phyloP scores from a whole-genome alignment of 2,113 vertebrate species.

The Copsychus sechellarum region DNA sequence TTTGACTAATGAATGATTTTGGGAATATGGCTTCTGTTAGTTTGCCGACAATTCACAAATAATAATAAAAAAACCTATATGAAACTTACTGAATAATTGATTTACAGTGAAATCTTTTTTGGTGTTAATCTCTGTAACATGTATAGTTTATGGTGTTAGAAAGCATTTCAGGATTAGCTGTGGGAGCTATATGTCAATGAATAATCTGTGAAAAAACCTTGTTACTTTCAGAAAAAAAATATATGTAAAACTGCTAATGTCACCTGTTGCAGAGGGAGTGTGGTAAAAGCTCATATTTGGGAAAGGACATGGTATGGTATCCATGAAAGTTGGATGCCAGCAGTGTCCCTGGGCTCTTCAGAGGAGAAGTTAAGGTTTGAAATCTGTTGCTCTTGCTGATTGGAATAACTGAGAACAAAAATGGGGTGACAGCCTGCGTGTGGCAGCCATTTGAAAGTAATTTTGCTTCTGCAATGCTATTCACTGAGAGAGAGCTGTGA shows the following conservation, averaged over 20 bases:
- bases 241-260: background rate
- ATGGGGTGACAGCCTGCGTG: background rate
- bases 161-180: conserved; percentile 40
- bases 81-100: conserved; percentile 36
- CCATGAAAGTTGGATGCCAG: background rate
- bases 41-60: conserved; percentile 32
- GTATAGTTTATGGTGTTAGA: conserved; percentile 1
- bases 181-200: conserved; percentile 31
- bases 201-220: background rate
- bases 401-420: background rate
- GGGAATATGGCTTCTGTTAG: conserved; percentile 34
- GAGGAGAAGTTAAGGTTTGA: background rate
- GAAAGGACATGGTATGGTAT: background rate
- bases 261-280: background rate
- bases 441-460: background rate
- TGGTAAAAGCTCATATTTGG: background rate
- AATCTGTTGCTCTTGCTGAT: background rate
- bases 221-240: background rate
- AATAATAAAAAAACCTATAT: background rate
- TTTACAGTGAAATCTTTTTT: conserved; percentile 33
- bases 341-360: background rate
- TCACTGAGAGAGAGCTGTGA: background rate
- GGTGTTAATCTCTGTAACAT: conserved; percentile 9
- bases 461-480: background rate
- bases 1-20: conserved; percentile 63